Conservation (phyloP, 1,140 invertebrate genomes). For the Hestina assimilis region DNA sequence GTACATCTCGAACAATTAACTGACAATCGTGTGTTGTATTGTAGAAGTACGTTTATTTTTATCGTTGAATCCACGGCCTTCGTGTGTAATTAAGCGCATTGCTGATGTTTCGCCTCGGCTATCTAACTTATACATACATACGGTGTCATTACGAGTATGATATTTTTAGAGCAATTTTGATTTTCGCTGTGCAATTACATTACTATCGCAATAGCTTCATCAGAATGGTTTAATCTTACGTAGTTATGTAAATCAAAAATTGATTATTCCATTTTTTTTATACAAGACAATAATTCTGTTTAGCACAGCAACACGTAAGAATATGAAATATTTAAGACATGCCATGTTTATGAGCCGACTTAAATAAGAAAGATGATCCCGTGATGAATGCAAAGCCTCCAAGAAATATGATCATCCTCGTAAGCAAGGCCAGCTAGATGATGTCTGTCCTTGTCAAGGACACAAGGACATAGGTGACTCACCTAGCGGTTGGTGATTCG, state of each 20-base stretch:
- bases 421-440: slow-evolving; percentile 43
- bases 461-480: slow-evolving; percentile 78
- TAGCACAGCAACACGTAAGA: too few relatives aligned
- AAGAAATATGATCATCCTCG: slow-evolving; percentile 29
- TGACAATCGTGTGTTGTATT: too few relatives aligned
- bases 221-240: background rate
- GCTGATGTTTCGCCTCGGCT: slow-evolving; percentile 12
- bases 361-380: too few relatives aligned
- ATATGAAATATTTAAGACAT: too few relatives aligned
- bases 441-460: slow-evolving; percentile 76
- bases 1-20: too few relatives aligned
- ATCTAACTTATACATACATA: background rate
- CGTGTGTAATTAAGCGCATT: slow-evolving; percentile 10
- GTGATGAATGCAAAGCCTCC: background rate
- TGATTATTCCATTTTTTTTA: background rate
- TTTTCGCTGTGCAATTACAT: slow-evolving; percentile 11
- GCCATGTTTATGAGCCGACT: too few relatives aligned
- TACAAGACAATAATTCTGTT: too few relatives aligned
- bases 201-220: slow-evolving; percentile 6
- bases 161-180: background rate
- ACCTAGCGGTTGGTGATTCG: slow-evolving; percentile 86
- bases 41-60: background rate
- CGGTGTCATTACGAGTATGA: background rate
- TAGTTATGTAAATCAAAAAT: background rate
- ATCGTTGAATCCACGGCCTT: background rate